Evolutionary conservation across 2,797 vertebrate species (phyloP), one percentile per base, ranked within the genome.

Genomic region (Malacoraja senta): DNA sequence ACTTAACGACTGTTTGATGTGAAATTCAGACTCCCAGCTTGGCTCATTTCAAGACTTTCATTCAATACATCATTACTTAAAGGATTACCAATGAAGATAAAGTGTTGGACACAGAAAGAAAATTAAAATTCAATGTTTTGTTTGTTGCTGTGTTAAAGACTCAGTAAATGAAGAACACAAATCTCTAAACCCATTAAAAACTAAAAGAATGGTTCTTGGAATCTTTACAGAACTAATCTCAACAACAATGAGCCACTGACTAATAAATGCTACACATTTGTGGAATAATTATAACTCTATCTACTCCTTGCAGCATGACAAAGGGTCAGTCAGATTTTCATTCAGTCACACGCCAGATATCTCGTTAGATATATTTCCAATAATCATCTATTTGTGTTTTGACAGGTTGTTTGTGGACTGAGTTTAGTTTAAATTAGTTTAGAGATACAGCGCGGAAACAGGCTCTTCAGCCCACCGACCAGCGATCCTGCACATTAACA

Each of bases 21-120:
- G 63, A 24, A 72, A 32, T 24, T 8, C 35, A 8, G 1, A 38
- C 35, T 91, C 61, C 17, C 32, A 71, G 65, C 17, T 12, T 24
- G 65, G 35, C 68, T 91, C 88, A 91, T 35, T 91, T 91, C 71
- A 38, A 63, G 71, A 61, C 38, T 65, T 91, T 21, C 38, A 38
- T 72, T 91, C 88, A 91, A 91, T 91, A 91, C 24, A 72, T 72
- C 88, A 13, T 91, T 71, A 91, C 88, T 91, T 91, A 91, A 13
- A 72, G 35, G 88, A 17, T 44, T 91, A 65, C 21, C 21, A 17
- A 91, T 91, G 88, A 72, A 72, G 88, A 44, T 24, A 71, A 71
- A 91, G 35, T 72, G 88, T 72, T 91, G 65, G 68, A 91, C 88
- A 91, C 68, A 44, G 65, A 13, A 71, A 38, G 65, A 38, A 91